phyloP scores from a whole-genome alignment of 2,888 invertebrate genomes.

The Epinotia ramella region DNA sequence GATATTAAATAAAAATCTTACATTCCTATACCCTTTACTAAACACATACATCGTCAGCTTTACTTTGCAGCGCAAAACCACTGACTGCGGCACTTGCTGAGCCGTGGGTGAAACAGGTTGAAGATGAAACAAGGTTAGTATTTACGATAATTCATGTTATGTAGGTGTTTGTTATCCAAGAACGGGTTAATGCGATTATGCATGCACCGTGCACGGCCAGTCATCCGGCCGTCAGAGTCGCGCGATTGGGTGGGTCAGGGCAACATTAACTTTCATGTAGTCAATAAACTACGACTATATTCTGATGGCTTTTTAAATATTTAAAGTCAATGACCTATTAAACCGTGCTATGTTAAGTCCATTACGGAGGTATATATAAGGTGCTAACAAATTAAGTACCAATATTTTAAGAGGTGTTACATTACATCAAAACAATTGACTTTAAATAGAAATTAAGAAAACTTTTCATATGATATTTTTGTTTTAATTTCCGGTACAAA shows the following conservation, averaged over 20 bases:
- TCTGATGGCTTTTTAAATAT: not conserved
- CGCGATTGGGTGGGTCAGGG: conserved; percentile 39
- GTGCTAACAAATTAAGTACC: too few relatives aligned
- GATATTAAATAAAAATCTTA: not conserved
- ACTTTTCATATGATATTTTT: too few relatives aligned
- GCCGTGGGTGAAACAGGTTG: conserved; percentile 20
- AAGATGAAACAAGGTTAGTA: conserved; percentile 28
- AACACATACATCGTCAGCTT: too few relatives aligned
- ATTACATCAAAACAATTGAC: too few relatives aligned
- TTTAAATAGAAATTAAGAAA: too few relatives aligned
- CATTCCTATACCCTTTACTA: not conserved
- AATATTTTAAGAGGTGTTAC: too few relatives aligned
- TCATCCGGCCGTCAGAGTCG: conserved; percentile 32
- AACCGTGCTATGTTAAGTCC: not conserved
- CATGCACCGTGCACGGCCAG: conserved; percentile 29
- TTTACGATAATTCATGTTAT: conserved; percentile 26
- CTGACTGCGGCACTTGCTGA: not conserved
- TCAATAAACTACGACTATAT: conserved; percentile 2
- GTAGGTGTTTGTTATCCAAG: conserved; percentile 31
- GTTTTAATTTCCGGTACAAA: too few relatives aligned
- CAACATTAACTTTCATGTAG: conserved; percentile 17
- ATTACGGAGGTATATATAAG: too few relatives aligned
- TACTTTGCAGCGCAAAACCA: not conserved
- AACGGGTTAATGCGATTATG: conserved; percentile 29
- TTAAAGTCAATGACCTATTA: conserved; percentile 11